Evolutionary conservation across 2,113 vertebrate species (phyloP), one percentile per base, ranked within the genome.

Genomic region (Cranoglanis bouderius): DNA sequence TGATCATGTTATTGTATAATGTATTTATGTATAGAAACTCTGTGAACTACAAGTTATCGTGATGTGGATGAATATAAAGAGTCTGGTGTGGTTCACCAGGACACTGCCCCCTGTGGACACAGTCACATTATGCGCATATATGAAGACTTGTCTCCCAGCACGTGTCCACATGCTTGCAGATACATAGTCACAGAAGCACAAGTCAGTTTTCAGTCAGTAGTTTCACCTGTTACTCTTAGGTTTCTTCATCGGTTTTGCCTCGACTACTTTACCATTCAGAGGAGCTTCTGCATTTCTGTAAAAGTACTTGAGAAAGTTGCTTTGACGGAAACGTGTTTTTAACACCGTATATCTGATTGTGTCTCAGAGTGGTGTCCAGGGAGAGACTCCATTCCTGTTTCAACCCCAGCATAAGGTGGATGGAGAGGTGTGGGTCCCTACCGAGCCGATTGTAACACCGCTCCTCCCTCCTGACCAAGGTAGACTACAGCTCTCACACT

Each of bases 391-490:
- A 49, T 93, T 86, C 91, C 88, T 57, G 0, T 95, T 95, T 40
- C 88, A 89, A 14, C 13, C 94, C 72, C 93, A 91, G 19, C 93
- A 93, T 88, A 85, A 87, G 72, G 70, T 86, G 7, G 78, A 40
- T 78, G 94, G 93, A 35, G 93, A 95, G 77, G 35, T 83, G 0
- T 96, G 95, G 95, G 32, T 70, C 80, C 92, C 91, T 32, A 90
- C 86, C 0, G 94, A 95, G 88, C 92, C 95, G 0, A 88, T 92
- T 0, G 91, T 93, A 0, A 6, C 93, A 35, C 96, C 95, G 1
- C 91, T 96, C 51, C 80, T 95, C 70, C 84, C 91, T 12, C 94
- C 95, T 0, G 92, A 61, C 49, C 32, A 59, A 24, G 78, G 96
- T 96, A 40, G 93, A 87, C n/a, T 2, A 18, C 9, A 26, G 65